Base-by-base conservation (phyloP, 1,140 invertebrate species). In the Caenorhabditis remanei region DNA sequence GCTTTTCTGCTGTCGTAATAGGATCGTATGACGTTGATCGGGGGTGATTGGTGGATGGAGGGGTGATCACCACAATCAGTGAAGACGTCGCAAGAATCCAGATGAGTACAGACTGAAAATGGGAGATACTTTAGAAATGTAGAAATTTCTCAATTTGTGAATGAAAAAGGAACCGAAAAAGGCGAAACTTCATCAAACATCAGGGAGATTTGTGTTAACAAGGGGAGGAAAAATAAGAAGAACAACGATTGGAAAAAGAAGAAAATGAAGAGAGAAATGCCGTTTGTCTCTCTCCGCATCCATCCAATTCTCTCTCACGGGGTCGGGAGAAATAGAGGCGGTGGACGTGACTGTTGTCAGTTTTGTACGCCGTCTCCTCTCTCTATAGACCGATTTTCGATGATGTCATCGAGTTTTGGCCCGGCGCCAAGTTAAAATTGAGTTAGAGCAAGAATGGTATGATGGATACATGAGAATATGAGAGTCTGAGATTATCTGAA, bases 91-190 rank as follows among this genome's bases (percentile, higher is more conserved):
- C 71, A 48, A 79, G 46, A 19, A 79, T 79, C 71, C 71, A 79
- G 46, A 79, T 79, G 71, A 79, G 41, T 50, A 79, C 24, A n/a
- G 71, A 79, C 71, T 79, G 71, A 79, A 79, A 79, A 79, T 8
- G 3, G 8, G 21, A 21, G 6, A 24, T 1, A 2, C 46, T n/a
- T n/a, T 71, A 41, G 13, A 41, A 79, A 50, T 6, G 32, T 32
- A 32, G 32, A 32, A 32, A 32, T 32, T 32, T 32, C 32, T 32
- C 32, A 32, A 32, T 32, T 32, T 14, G 2, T 5, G 46, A 24
- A 46, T 4, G 4, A 13, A 24, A 24, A 43, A 9, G 9, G 7
- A 79, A 50, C 50, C 16, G 21, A 79, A 14, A 19, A 32, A 43
- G 40, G 43, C 21, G 53, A 50, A 50, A 79, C 32, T 19, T 79